phyloP scores from a whole-genome alignment of 1,140 invertebrate genomes.

The Portunus trituberculatus region DNA sequence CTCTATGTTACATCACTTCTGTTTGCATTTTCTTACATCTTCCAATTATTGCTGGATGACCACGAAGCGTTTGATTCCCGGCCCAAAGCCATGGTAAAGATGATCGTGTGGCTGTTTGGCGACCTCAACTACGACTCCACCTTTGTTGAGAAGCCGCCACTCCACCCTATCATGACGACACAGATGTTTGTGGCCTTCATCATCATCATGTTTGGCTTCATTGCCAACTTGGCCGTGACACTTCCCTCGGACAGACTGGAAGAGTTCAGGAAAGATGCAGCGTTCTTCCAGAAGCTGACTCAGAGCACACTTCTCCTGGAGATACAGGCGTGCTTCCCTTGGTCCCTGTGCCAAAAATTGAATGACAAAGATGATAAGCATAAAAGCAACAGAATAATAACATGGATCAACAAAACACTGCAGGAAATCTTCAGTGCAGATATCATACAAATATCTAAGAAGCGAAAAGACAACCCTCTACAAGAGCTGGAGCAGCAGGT shows the following conservation, averaged over 20 bases:
- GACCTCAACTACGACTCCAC: constrained; percentile 4
- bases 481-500: background rate
- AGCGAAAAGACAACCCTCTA: background rate
- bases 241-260: background rate
- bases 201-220: constrained; percentile 1
- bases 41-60: constrained; percentile 15
- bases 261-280: background rate
- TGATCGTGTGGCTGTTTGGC: background rate
- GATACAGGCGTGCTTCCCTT: background rate
- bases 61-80: background rate
- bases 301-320: background rate
- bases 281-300: background rate
- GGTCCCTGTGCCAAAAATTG: background rate
- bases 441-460: background rate
- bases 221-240: constrained; percentile 36
- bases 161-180: background rate
- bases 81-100: constrained; percentile 23
- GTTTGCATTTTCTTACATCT: constrained; percentile 31
- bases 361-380: background rate
- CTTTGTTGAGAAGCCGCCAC: background rate
- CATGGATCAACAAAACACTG: background rate
- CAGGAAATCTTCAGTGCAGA: background rate
- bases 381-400: background rate
- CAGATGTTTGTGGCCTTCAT: constrained; percentile 28
- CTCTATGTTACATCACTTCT: background rate